Percentiles rank a stretch among this genome's conserved stretches.
Conservation (phyloP, 2,113 vertebrate genomes). For the Myodes glareolus region DNA sequence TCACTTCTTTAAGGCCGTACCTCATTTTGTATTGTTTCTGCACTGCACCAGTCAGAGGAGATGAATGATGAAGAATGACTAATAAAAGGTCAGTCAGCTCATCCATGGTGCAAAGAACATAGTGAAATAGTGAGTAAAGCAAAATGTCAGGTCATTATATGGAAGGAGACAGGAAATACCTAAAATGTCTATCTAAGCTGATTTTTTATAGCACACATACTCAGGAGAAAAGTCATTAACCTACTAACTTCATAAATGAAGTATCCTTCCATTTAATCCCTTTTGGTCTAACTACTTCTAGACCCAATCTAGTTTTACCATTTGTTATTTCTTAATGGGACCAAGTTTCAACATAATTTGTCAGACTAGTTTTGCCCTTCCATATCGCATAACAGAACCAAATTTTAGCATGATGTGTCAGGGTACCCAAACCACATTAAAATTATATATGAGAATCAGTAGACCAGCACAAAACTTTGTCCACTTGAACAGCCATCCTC, state of each 20-base stretch:
- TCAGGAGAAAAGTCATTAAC: neutral
- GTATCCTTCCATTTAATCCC: neutral
- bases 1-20: neutral
- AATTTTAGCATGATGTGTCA: neutral
- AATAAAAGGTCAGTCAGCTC: neutral
- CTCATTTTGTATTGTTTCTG: neutral
- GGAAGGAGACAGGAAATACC: neutral
- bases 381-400: neutral
- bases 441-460: neutral
- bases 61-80: neutral
- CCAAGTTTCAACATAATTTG: neutral
- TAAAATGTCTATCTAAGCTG: neutral
- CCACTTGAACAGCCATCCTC: neutral
- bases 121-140: neutral
- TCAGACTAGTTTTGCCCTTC: neutral
- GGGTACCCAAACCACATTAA: neutral
- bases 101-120: neutral
- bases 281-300: neutral
- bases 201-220: neutral
- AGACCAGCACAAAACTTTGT: neutral
- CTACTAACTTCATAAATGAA: neutral
- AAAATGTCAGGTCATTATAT: neutral
- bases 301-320: too few species aligned
- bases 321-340: neutral
- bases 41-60: neutral